Conservation (phyloP, 1,140 invertebrate genomes). For the Coptotermes formosanus region DNA sequence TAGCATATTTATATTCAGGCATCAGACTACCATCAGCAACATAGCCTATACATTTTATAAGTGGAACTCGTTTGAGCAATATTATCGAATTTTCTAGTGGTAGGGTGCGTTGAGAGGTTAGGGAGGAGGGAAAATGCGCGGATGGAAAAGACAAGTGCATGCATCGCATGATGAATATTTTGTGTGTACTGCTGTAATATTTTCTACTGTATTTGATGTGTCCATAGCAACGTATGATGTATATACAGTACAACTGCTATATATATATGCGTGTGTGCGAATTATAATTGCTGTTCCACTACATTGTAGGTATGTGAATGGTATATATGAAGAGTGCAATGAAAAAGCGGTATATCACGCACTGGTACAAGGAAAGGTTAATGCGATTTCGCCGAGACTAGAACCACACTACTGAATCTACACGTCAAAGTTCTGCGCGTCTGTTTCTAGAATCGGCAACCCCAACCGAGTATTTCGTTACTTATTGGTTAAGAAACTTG, state of each 20-base stretch:
- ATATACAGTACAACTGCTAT: neutral
- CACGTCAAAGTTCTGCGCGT: no score
- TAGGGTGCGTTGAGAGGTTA: neutral
- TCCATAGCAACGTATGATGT: neutral
- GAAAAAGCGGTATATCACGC: neutral
- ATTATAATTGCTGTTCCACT: neutral
- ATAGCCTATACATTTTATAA: slow-evolving; percentile 3
- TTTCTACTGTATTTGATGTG: slow-evolving; percentile 9
- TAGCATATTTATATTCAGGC: neutral
- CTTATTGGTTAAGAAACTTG: no score
- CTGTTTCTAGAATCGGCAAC: no score
- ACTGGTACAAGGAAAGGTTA: neutral
- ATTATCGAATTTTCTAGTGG: slow-evolving; percentile 17
- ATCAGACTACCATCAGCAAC: neutral
- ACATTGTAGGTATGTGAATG: neutral
- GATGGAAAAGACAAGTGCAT: neutral
- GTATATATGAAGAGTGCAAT: neutral
- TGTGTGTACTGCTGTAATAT: slow-evolving; percentile 18
- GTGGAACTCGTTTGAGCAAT: slow-evolving; percentile 17
- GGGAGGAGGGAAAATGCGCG: neutral
- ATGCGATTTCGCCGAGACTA: no score
- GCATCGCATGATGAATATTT: slow-evolving; percentile 14
- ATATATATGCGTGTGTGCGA: neutral
- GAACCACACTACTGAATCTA: no score
- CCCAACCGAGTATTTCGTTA: no score